phyloP scores from a whole-genome alignment of 1,140 invertebrate genomes.

The Cyphomyrmex costatus region DNA sequence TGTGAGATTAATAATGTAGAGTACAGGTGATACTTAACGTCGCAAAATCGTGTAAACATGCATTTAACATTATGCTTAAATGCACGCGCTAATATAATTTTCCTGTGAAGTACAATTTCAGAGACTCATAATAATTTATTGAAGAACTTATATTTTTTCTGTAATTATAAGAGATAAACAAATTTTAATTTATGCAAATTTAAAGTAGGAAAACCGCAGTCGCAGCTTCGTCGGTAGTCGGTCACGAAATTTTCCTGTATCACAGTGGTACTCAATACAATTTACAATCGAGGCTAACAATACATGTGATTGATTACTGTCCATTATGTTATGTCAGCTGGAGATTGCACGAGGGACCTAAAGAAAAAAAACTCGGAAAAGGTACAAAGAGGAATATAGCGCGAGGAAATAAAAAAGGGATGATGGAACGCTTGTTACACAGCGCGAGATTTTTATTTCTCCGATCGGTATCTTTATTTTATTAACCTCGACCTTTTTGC shows the following conservation, averaged over 20 bases:
- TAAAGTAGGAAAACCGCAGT: background rate
- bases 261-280: slow-evolving; percentile 21
- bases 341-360: background rate
- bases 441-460: background rate
- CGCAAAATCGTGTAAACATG: background rate
- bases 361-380: background rate
- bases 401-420: background rate
- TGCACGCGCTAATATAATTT: background rate
- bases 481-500: background rate
- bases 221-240: background rate
- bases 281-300: background rate
- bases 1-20: background rate
- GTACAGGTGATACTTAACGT: background rate
- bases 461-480: background rate
- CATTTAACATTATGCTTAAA: background rate
- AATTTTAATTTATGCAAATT: background rate
- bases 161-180: background rate
- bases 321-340: slow-evolving; percentile 51
- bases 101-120: background rate
- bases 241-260: slow-evolving; percentile 1
- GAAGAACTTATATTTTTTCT: background rate
- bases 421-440: too few relatives aligned
- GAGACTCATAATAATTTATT: background rate
- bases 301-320: slow-evolving; percentile 65
- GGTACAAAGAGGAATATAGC: background rate